Conservation (phyloP, 2,797 vertebrate genomes). For the Pseudochirops corinnae region DNA sequence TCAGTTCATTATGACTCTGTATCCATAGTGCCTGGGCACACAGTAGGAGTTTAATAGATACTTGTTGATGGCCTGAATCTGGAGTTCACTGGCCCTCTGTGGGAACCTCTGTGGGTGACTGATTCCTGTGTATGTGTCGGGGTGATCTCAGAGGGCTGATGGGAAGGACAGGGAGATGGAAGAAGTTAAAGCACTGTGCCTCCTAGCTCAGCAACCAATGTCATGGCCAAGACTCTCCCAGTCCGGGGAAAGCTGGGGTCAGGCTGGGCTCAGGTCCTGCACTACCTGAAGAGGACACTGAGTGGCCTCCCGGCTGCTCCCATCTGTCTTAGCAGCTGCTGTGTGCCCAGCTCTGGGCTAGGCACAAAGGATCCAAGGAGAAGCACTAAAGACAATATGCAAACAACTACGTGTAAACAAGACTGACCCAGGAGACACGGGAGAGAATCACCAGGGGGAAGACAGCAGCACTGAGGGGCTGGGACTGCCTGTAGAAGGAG, state of each 20-base stretch:
- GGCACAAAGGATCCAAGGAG: background rate
- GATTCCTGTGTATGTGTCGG: no score
- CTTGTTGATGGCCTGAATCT: no score
- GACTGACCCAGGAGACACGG: background rate
- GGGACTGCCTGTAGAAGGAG: background rate
- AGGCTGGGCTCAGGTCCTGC: background rate
- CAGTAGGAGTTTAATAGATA: slow-evolving; percentile 25
- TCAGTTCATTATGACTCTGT: background rate
- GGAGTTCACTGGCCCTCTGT: no score
- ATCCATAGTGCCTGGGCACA: background rate
- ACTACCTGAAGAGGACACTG: no score
- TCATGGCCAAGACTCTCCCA: background rate
- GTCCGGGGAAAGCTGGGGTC: background rate
- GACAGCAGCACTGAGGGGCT: background rate
- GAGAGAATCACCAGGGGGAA: background rate
- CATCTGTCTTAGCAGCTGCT: background rate
- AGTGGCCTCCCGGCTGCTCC: no score
- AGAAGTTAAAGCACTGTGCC: no score
- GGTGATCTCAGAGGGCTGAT: no score
- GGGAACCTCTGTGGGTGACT: no score
- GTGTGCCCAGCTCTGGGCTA: slow-evolving; percentile 8
- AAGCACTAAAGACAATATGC: background rate
- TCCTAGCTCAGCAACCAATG: no score
- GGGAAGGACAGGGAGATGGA: no score
- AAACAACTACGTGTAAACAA: background rate